A percentile compares a stretch with the other conserved stretches of the same genome.
phyloP scores from a whole-genome alignment of 2,113 vertebrate species.

The Planiliza haematocheilus region DNA sequence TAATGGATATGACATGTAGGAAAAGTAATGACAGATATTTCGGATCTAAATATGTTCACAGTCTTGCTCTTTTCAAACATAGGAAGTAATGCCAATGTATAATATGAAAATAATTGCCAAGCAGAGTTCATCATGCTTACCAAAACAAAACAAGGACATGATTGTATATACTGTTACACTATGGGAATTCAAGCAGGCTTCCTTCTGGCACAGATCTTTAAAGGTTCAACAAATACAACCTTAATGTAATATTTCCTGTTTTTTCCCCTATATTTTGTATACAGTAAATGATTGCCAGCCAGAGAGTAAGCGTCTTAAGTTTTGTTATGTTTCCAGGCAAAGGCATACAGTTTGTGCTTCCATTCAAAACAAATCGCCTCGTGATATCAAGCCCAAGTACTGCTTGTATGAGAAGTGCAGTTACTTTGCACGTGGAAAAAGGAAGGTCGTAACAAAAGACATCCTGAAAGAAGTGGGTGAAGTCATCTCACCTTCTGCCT shows the following conservation, averaged over 20 bases:
- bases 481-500: constrained; percentile 47
- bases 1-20: background rate
- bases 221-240: too few species aligned
- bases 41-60: too few species aligned
- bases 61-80: too few species aligned
- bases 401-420: constrained; percentile 68
- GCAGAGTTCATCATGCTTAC: too few species aligned
- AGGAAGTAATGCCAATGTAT: too few species aligned
- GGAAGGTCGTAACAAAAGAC: constrained; percentile 49
- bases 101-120: too few species aligned
- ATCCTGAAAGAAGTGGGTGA: constrained; percentile 71
- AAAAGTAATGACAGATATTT: too few species aligned
- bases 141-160: too few species aligned
- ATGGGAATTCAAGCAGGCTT: too few species aligned
- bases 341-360: constrained; percentile 59
- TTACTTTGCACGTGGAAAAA: constrained; percentile 61
- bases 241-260: too few species aligned
- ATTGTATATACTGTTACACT: too few species aligned
- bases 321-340: constrained; percentile 63
- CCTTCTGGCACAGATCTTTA: too few species aligned
- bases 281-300: background rate
- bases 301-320: background rate
- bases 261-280: background rate
- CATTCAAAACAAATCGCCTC: constrained; percentile 71
- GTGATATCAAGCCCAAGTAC: constrained; percentile 69